These are phyloP conservation scores for Podargus strigoides DNA, from an alignment of 2,797 vertebrate genomes.

Conservation along the genomic window DNA sequence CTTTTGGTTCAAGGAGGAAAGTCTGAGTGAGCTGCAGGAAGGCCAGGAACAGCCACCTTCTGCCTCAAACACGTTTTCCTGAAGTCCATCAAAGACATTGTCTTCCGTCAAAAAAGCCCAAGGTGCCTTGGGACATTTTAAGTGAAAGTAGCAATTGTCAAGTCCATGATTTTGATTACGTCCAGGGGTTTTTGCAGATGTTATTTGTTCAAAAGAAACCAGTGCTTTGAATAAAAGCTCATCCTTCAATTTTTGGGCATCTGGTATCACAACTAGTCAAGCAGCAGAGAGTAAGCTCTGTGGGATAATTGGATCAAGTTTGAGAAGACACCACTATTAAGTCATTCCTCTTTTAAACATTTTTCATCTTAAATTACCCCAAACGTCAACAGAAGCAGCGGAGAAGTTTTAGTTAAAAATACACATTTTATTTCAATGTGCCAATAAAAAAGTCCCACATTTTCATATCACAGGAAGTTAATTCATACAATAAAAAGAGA, in stretches of 20 bases:
- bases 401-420: conserved; percentile 77
- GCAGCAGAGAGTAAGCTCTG: neutral
- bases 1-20: neutral
- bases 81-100: neutral
- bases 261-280: neutral
- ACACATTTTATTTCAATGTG: conserved; percentile 81
- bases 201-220: neutral
- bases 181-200: neutral
- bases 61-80: neutral
- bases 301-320: neutral
- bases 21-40: neutral
- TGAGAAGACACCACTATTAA: neutral
- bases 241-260: neutral
- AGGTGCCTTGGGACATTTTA: neutral
- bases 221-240: neutral
- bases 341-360: neutral
- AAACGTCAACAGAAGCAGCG: conserved; percentile 60
- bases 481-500: conserved; percentile 77
- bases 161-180: neutral
- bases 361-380: neutral
- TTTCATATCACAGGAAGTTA: conserved; percentile 75
- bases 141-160: neutral
- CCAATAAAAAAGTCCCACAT: conserved; percentile 79
- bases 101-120: neutral
- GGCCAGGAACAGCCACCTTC: neutral